Evolutionary conservation across 2,113 vertebrate genomes (phyloP).

Genomic region (Scartelaos histophorus): DNA sequence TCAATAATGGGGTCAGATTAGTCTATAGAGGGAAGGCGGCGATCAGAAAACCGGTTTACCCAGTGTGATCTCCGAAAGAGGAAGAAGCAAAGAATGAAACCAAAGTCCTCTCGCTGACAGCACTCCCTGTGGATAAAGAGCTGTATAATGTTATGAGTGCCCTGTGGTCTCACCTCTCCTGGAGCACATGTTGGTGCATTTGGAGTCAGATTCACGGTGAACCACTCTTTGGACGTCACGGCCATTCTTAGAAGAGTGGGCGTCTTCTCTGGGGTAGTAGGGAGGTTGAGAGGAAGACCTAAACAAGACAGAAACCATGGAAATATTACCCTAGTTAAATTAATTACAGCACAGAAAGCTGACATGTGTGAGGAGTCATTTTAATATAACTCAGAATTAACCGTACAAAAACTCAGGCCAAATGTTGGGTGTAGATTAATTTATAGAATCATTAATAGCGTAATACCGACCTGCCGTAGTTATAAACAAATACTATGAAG

Average conservation of each 20-base stretch:
- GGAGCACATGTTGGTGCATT: constrained; percentile 74
- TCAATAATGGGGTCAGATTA: background rate
- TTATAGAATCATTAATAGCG: no score
- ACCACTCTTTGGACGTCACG: constrained; percentile 43
- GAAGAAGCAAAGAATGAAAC: constrained; percentile 31
- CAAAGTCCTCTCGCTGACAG: constrained; percentile 4
- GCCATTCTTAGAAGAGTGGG: constrained; percentile 14
- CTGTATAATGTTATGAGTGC: background rate
- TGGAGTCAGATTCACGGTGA: constrained; percentile 59
- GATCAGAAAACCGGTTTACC: constrained; percentile 54
- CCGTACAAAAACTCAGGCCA: no score
- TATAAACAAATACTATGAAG: no score
- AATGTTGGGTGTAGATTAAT: no score
- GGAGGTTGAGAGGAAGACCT: constrained; percentile 64
- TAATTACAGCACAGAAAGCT: background rate
- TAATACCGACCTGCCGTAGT: no score
- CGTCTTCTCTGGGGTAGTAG: constrained; percentile 35
- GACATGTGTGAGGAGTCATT: no score
- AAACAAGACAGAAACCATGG: background rate
- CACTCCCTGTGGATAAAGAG: background rate
- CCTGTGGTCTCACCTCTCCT: constrained; percentile 67
- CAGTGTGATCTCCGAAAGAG: constrained; percentile 10
- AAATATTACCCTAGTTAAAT: background rate
- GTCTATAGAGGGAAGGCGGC: background rate
- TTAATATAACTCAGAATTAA: no score